Base-by-base conservation (phyloP, 2,113 vertebrate genomes). In the Etheostoma cragini region DNA sequence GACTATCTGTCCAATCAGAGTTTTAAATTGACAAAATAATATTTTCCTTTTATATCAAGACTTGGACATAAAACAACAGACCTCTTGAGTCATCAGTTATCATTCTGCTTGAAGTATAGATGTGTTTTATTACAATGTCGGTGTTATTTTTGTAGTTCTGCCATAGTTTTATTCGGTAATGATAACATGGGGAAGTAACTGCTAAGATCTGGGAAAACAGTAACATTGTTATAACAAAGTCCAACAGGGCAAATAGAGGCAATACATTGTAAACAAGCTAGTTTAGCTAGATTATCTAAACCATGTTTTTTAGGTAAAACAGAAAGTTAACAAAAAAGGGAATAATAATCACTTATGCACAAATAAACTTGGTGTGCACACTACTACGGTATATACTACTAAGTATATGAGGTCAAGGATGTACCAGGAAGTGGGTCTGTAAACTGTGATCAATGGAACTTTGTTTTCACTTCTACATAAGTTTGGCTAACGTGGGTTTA, bases 381-480 rank as follows among this genome's bases (percentile, higher is more conserved):
- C 10, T 52, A 52, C 2, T 16, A 35, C 11, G 33, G 52, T 45
- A n/a, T n/a, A n/a, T n/a, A n/a, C n/a, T n/a, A n/a, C n/a, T n/a
- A 70, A 17, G n/a, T 6, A 16, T 54, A 11, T 19, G n/a, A 1
- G 47, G 47, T 33, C 26, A 19, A 26, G 16, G 24, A 19, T 78
- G 33, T 33, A n/a, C 47, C 47, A 62, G 66, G 24, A 69, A 38
- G 42, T 6, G 7, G 42, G 26, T 49, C 24, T 69, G 49, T 35
- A 63, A 75, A 75, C 79, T 63, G 24, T 56, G 47, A 57, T 6
- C 6, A 75, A 21, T 33, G 57, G 13, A 33, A 8, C 21, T 47
- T 50, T 56, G 16, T 57, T 80, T 64, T 19, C 21, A 46, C 17
- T 3, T 60, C 54, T n/a, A 42, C 30, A 53, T 24, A 63, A 38